Evolutionary conservation across 2,113 vertebrate genomes (phyloP), one percentile per base, ranked within the genome.

Genomic region (Ochotona curzoniae): DNA sequence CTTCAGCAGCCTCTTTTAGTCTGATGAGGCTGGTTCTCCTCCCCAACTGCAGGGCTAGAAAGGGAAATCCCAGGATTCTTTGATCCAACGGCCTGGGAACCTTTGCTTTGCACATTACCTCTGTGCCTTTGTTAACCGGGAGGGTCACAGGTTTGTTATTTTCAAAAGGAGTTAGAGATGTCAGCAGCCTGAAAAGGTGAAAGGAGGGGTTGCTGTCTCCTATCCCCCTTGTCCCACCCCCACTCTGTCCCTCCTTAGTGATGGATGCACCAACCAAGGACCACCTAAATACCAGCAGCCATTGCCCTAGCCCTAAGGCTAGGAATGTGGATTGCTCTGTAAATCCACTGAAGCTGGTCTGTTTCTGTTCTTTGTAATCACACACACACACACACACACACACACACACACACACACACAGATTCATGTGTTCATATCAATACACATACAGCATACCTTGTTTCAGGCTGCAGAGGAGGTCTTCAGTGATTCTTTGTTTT

Each of bases 261-360:
- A 87, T 94, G n/a, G 66, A 93, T 76, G 89, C 78, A 84, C 90
- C 84, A 94, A 92, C 90, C 89, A 94, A 91, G 87, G 93, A 87
- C 63, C 83, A 87, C 51, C 89, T 57, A 83, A 94, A 75, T 75
- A 20, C 28, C 51, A 89, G 67, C 35, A 47, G 54, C 74, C 61
- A 63, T 35, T 89, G 3, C 30, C 78, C 3, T 17, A 83, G 49
- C 51, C 89, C 67, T 60, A 10, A 18, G 54, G 61, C 64, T 73
- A 5, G 47, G 57, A 73, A 70, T 63, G 61, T 60, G 38, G 21
- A n/a, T 66, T 63, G 49, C 78, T 82, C 51, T 64, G 23, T 85
- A 78, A 51, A 78, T 61, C 91, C 73, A 85, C 28, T 38, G 76
- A 89, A 74, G 60, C 64, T 20, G 87, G 75, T 84, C 84, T 83